These are phyloP conservation scores for Noctua comes DNA, from an alignment of 2,888 invertebrate species.

Conservation along the genomic window DNA sequence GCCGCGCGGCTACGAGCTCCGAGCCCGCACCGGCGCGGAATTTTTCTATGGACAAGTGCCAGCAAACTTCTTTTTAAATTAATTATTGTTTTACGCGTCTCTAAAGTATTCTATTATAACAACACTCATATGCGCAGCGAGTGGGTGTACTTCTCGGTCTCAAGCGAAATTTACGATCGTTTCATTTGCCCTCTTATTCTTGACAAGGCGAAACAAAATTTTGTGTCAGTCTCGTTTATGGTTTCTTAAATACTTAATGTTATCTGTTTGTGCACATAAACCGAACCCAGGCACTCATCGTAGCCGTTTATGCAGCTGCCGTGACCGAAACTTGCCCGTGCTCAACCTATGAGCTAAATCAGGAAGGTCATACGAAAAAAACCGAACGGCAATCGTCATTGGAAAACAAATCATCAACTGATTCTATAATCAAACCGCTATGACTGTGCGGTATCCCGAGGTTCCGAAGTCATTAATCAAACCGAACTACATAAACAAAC, in stretches of 20 bases:
- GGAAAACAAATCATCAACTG: slow-evolving; percentile 57
- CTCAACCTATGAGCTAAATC: slow-evolving; percentile 46
- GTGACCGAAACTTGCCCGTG: not conserved
- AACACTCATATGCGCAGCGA: slow-evolving; percentile 78
- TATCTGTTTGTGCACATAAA: slow-evolving; percentile 36
- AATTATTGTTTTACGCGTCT: slow-evolving; percentile 89
- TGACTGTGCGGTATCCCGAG: slow-evolving; percentile 38
- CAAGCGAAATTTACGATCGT: slow-evolving; percentile 83
- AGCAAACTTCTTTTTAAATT: slow-evolving; percentile 86
- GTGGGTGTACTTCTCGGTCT: slow-evolving; percentile 80
- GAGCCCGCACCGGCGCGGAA: slow-evolving; percentile 71
- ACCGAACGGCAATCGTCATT: slow-evolving; percentile 44
- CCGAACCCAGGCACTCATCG: not conserved
- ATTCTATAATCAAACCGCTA: slow-evolving; percentile 52
- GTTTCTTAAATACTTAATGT: slow-evolving; percentile 73
- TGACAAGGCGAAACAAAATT: slow-evolving; percentile 79
- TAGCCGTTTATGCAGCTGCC: slow-evolving; percentile 4
- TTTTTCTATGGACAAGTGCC: slow-evolving; percentile 85
- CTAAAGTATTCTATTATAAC: slow-evolving; percentile 87
- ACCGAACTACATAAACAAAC: slow-evolving; percentile 58
- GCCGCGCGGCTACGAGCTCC: not conserved
- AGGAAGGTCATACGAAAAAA: slow-evolving; percentile 52
- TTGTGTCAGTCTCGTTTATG: slow-evolving; percentile 78
- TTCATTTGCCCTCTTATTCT: slow-evolving; percentile 87
- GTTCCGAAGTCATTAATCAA: slow-evolving; percentile 61